Evolutionary conservation across 2,888 invertebrate species (phyloP).

Genomic region (Esperia sulphurella): DNA sequence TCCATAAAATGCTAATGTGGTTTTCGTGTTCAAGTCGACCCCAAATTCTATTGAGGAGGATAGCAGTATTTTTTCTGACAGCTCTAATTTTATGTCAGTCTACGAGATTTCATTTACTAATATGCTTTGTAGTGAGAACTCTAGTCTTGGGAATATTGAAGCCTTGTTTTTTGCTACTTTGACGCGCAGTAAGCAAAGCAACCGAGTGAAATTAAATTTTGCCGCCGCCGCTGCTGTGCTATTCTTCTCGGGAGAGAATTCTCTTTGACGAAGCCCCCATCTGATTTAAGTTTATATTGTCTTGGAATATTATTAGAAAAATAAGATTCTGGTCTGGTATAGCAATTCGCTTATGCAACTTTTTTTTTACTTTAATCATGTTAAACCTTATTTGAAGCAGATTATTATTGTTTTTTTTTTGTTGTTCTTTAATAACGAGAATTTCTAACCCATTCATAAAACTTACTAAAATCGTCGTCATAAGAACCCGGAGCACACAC

Average conservation of each 20-base stretch:
- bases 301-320: conserved; percentile 14
- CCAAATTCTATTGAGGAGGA: too few relatives aligned
- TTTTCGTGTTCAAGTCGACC: conserved; percentile 10
- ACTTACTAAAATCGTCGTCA: too few relatives aligned
- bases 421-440: too few relatives aligned
- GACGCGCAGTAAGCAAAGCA: conserved; percentile 23
- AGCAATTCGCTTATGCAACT: neutral
- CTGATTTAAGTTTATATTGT: conserved; percentile 29
- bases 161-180: conserved; percentile 25
- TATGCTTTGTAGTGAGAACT: conserved; percentile 14
- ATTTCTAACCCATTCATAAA: too few relatives aligned
- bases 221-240: conserved; percentile 24
- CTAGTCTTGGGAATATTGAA: conserved; percentile 25
- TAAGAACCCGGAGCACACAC: too few relatives aligned
- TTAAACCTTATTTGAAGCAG: too few relatives aligned
- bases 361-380: neutral
- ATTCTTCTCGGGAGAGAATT: conserved; percentile 26
- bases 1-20: conserved; percentile 20
- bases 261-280: conserved; percentile 30
- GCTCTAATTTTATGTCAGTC: neutral
- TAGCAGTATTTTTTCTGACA: neutral
- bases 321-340: neutral
- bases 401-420: too few relatives aligned
- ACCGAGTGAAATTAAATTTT: conserved; percentile 40
- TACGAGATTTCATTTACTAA: neutral